Percentiles rank a stretch among this genome's conserved stretches.
Evolutionary conservation across 2,888 invertebrate species (phyloP).

Genomic region (Norana najaformis): DNA sequence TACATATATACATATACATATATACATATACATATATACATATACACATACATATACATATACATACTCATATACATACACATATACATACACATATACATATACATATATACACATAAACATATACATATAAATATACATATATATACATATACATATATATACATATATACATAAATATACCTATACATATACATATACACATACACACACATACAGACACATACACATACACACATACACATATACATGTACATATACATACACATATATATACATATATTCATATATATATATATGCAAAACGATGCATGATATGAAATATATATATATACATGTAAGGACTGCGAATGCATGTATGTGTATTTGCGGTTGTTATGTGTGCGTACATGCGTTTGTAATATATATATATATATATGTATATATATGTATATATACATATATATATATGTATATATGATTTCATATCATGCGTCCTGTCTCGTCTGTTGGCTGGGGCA

Average conservation of each 20-base stretch:
- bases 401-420: no score
- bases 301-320: not conserved
- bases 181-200: not conserved
- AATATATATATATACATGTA: not conserved
- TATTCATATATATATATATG: no score
- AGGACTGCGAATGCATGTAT: not conserved
- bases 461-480: not conserved
- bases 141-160: not conserved
- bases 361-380: not conserved
- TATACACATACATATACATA: no score
- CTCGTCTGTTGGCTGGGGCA: not conserved
- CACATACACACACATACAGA: not conserved
- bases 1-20: no score
- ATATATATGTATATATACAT: no score
- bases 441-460: no score
- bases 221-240: no score
- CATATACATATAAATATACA: not conserved
- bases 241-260: no score
- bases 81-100: not conserved
- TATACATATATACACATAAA: not conserved
- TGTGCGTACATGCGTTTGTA: not conserved
- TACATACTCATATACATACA: not conserved
- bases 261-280: no score
- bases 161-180: not conserved
- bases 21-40: not conserved